phyloP scores from a whole-genome alignment of 2,113 vertebrate genomes.

The Oreochromis niloticus region DNA sequence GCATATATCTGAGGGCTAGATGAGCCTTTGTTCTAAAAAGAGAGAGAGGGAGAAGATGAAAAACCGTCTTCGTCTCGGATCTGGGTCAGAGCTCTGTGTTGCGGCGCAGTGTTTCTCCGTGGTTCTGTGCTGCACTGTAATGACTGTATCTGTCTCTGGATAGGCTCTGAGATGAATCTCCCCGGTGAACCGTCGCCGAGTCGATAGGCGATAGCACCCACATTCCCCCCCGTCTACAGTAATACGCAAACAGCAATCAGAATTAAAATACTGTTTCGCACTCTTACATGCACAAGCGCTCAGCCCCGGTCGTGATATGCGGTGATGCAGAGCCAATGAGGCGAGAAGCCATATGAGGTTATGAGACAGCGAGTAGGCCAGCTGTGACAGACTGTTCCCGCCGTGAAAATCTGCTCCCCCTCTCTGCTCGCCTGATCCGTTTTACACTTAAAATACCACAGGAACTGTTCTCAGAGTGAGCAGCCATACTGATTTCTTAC shows the following conservation, averaged over 20 bases:
- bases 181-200: neutral
- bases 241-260: constrained; percentile 17
- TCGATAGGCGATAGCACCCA: neutral
- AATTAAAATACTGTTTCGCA: constrained; percentile 15
- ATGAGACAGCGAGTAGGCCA: neutral
- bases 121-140: constrained; percentile 28
- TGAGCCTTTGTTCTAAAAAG: constrained; percentile 66
- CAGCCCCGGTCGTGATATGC: neutral
- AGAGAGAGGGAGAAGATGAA: constrained; percentile 51
- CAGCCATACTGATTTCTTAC: neutral
- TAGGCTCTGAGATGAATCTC: neutral
- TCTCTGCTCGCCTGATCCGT: neutral
- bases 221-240: neutral
- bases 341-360: constrained; percentile 22
- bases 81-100: constrained; percentile 68
- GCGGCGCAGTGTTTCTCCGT: constrained; percentile 5
- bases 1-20: constrained; percentile 58
- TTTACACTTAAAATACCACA: constrained; percentile 8
- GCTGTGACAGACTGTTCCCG: constrained; percentile 1
- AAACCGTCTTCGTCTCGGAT: constrained; percentile 53
- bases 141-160: constrained; percentile 31
- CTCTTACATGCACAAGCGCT: neutral
- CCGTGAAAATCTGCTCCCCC: neutral
- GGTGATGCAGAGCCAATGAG: constrained; percentile 23
- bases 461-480: constrained; percentile 14